Evolutionary conservation across 2,113 vertebrate species (phyloP), one percentile per base, ranked within the genome.

Genomic region (Edolisoma coerulescens): DNA sequence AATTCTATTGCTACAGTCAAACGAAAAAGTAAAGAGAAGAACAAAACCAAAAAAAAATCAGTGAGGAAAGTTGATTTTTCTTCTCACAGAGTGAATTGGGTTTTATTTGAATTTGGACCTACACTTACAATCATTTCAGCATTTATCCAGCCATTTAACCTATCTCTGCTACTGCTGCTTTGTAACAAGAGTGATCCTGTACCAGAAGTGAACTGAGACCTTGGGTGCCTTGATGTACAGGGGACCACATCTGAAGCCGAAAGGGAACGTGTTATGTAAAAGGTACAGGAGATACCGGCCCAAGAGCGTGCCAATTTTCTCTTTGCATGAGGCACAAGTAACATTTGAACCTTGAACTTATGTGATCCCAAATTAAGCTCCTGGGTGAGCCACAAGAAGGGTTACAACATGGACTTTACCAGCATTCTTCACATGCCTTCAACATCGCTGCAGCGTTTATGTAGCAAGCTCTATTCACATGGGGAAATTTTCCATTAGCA

Each of bases 351-450:
- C 33, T 60, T 53, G 30, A 80, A 59, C 41, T 74, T 89, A 41
- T 26, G 28, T 41, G 63, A 84, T 64, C 68, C 56, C 30, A 92
- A 90, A 74, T 61, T 30, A 78, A 86, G 37, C 56, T 81, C 12
- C 4, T 24, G 68, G 16, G 27, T 68, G 56, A 92, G 47, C 80
- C 86, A 90, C 47, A 44, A 50, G 65, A 76, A 85, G 42, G 24
- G 39, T 59, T 53, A 21, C 30, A 74, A 80, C 22, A 61, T 0
- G 14, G 83, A 42, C 68, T 81, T 93, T 24, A 82, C 47, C 68
- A 84, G 83, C 83, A 90, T 93, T 95, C 83, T 69, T 93, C 60
- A 80, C 82, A 89, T 96, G 91, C 81, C 65, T 95, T 71, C 60
- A 92, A 11, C 2, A 30, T 68, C 64, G 70, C 57, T 87, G 52